phyloP scores from a whole-genome alignment of 2,797 vertebrate genomes.

The Hippoglossus hippoglossus region DNA sequence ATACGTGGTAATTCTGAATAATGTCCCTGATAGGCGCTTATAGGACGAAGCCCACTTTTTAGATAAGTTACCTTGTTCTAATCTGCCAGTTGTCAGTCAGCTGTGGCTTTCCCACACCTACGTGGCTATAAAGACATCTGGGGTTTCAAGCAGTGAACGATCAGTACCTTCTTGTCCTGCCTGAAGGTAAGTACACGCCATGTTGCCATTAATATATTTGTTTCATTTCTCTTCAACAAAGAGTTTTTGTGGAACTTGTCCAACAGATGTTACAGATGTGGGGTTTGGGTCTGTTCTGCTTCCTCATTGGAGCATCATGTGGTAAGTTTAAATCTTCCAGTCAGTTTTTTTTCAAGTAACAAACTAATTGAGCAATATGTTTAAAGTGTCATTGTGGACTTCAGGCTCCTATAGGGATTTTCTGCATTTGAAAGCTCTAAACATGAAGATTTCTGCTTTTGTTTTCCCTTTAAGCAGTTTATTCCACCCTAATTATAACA shows the following conservation, averaged over 20 bases:
- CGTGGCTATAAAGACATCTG: neutral
- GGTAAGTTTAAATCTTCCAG: conserved; percentile 46
- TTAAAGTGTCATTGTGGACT: no score
- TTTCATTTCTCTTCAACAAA: neutral
- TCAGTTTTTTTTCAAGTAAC: no score
- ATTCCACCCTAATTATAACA: no score
- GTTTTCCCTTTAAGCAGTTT: neutral
- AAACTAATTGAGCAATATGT: no score
- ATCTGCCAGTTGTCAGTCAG: conserved; percentile 16
- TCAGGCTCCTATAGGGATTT: neutral
- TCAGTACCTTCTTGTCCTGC: neutral
- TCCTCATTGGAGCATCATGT: conserved; percentile 48
- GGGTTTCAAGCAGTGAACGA: conserved; percentile 24
- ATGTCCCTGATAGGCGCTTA: no score
- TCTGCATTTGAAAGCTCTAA: neutral
- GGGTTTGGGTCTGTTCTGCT: conserved; percentile 56
- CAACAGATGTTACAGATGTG: conserved; percentile 68
- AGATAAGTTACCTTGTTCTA: neutral
- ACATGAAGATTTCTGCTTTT: neutral
- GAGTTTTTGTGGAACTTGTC: conserved; percentile 1
- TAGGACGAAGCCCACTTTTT: no score
- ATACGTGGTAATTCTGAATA: no score
- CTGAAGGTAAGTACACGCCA: conserved; percentile 49
- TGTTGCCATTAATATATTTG: no score
- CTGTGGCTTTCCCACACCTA: conserved; percentile 63